Base-by-base conservation (phyloP, 2,888 invertebrate genomes). In the Thecophora atra region DNA sequence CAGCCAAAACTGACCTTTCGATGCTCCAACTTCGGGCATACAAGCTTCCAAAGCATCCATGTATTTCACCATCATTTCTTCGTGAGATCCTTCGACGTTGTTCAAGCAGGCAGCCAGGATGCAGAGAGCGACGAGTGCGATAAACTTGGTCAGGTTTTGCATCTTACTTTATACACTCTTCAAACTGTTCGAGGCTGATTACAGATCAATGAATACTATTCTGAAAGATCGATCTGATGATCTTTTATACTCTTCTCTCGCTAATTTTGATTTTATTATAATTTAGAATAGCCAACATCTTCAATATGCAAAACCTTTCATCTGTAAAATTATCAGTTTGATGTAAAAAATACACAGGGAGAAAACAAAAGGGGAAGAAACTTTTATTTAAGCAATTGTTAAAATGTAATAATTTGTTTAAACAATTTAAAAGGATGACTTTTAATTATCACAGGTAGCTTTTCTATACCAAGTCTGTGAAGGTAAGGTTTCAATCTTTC, bases 271-370 rank as follows among this genome's bases (percentile, higher is more conserved):
- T 24, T 64, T 64, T 51, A 28, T n/a, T n/a, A 24, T 2, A 8
- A 7, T 51, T 26, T 8, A 26, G 17, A 21, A 47, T 66, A 13
- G 0, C 26, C 6, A 13, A 26, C 21, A 4, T 47, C 5, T 24
- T 5, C 13, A 28, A 19, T n/a, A 60, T 30, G 8, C 58, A 44
- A 64, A 66, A 72, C 73, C 76, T 68, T 74, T 80, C 77, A 78
- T 71, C 79, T 84, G 79, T 81, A 77, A 82, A 82, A 82, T 84
- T 79, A 83, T 78, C 79, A 68, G 77, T 75, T 77, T 24, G 47
- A 47, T 65, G 26, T 51, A 15, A 8, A 54, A 54, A 54, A 54
- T 11, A 2, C 21, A n/a, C 21, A 54, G 5, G 11, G 11, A 37
- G 37, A 37, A 11, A 37, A 37, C 4, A 30, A 6, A 30, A 37